Evolutionary conservation across 2,113 vertebrate genomes (phyloP).

Genomic region (Balaenoptera acutorostrata): DNA sequence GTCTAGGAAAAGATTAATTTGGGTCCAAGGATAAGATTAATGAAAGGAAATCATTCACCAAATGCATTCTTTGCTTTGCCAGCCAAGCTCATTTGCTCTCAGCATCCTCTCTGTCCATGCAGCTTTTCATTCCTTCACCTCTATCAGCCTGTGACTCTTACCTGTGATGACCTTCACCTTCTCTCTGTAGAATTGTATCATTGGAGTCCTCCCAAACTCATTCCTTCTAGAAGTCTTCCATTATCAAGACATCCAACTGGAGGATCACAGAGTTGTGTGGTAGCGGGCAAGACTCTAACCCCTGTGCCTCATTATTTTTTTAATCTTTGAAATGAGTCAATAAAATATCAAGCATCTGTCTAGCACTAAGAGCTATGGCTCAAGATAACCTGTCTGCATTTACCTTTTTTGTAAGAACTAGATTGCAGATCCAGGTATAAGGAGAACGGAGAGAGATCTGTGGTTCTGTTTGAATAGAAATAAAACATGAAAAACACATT

Average conservation of each 20-base stretch:
- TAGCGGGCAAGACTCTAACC: not conserved
- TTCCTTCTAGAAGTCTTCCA: not conserved
- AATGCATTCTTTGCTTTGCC: constrained; percentile 25
- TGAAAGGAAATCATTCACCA: constrained; percentile 1
- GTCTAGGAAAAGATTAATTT: constrained; percentile 59
- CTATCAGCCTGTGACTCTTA: not conserved
- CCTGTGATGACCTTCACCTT: not conserved
- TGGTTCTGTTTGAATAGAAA: not conserved
- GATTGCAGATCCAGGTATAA: not conserved
- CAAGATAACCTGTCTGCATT: not conserved
- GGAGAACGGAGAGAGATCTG: not conserved
- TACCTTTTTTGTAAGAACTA: not conserved
- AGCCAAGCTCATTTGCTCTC: not conserved
- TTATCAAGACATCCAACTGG: not conserved
- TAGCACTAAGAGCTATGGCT: not conserved
- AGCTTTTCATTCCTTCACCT: not conserved
- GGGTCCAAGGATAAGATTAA: constrained; percentile 46
- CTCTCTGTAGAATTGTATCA: not conserved
- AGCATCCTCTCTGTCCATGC: not conserved
- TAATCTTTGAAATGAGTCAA: not conserved
- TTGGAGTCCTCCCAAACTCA: not conserved
- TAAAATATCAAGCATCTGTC: not conserved
- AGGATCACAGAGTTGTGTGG: not conserved
- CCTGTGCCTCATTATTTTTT: not conserved
- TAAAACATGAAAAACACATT: not conserved